Conservation (phyloP, 2,797 vertebrate genomes). For the Ctenopoma multispine region DNA sequence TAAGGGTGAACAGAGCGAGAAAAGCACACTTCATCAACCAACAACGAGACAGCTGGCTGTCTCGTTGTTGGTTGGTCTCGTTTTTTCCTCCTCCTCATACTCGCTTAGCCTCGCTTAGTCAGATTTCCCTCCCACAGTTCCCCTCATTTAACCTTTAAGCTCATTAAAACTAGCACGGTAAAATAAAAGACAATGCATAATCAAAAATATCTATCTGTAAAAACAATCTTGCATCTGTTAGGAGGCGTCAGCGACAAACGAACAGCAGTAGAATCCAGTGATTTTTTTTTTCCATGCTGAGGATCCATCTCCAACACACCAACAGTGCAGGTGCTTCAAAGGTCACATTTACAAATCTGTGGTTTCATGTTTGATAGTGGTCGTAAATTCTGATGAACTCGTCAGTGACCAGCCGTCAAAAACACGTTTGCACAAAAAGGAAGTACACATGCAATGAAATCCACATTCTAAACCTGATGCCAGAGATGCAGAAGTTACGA, state of each 20-base stretch:
- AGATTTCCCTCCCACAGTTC: conserved; percentile 21
- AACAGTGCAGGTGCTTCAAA: conserved; percentile 45
- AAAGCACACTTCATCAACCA: conserved; percentile 34
- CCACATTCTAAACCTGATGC: conserved; percentile 49
- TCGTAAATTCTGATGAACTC: conserved; percentile 57
- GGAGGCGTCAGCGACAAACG: conserved; percentile 36
- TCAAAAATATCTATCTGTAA: conserved; percentile 65
- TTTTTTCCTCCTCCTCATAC: not conserved
- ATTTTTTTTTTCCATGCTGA: conserved; percentile 17
- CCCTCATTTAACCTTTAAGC: conserved; percentile 23
- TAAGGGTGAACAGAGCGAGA: conserved; percentile 19
- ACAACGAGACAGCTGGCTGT: conserved; percentile 34
- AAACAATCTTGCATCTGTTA: conserved; percentile 68
- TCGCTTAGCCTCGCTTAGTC: conserved; percentile 39
- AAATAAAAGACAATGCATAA: conserved; percentile 45
- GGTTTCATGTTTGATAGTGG: conserved; percentile 9
- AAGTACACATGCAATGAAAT: conserved; percentile 52
- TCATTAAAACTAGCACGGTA: conserved; percentile 38
- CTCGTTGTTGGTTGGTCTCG: no score
- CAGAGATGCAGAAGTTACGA: conserved; percentile 63
- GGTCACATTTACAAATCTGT: conserved; percentile 35
- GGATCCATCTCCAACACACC: conserved; percentile 18
- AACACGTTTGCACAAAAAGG: conserved; percentile 37
- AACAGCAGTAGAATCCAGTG: conserved; percentile 37
- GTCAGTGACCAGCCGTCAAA: conserved; percentile 7